Evolutionary conservation across 2,797 vertebrate species (phyloP).

Genomic region (Apodemus agrarius): DNA sequence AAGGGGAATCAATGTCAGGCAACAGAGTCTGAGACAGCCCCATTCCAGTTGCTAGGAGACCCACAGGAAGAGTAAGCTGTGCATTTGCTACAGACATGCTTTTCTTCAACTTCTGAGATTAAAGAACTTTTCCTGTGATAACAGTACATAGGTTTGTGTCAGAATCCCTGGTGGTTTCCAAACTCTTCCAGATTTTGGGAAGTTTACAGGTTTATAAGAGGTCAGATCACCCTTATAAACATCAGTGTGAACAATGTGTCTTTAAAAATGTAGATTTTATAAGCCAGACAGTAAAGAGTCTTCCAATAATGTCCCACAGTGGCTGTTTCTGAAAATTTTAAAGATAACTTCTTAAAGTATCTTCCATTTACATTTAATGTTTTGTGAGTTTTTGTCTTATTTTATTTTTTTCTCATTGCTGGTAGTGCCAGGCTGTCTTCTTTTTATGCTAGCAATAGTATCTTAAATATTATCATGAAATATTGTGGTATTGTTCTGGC

Average conservation of each 20-base stretch:
- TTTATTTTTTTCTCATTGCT: not conserved
- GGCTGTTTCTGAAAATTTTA: not conserved
- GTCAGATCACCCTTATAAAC: not conserved
- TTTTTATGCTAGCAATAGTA: not conserved
- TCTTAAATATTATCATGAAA: not conserved
- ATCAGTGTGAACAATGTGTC: not conserved
- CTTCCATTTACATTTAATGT: not conserved
- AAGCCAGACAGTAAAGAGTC: not conserved
- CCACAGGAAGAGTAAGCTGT: not conserved
- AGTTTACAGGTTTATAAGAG: not conserved
- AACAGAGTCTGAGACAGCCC: not conserved
- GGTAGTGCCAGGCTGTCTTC: not conserved
- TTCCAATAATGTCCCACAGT: not conserved
- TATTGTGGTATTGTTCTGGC: constrained; percentile 9
- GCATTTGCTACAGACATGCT: not conserved
- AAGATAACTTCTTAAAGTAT: not conserved
- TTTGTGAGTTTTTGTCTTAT: not conserved
- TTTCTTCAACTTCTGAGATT: not conserved
- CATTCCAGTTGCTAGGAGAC: not conserved
- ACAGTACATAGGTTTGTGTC: not conserved
- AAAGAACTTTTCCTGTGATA: not conserved
- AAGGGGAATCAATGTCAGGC: not conserved
- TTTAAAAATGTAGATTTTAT: not conserved
- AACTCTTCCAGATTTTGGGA: not conserved
- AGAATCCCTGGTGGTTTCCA: not conserved